Conservation (phyloP, 2,888 invertebrate species). For the Agrochola lychnidis region DNA sequence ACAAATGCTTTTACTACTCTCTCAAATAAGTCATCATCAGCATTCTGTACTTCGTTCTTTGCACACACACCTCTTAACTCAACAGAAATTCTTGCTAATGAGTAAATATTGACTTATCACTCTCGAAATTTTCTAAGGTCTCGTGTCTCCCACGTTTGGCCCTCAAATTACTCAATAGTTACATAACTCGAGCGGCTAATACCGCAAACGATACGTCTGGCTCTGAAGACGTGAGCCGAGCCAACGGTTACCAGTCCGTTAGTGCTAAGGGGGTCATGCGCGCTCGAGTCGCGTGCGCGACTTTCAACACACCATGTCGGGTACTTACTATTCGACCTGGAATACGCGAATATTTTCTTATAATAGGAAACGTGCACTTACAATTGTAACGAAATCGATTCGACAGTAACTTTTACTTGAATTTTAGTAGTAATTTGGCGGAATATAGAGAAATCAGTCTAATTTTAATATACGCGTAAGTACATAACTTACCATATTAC, state of each 20-base stretch:
- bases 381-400: conserved; percentile 44
- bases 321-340: conserved; percentile 76
- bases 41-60: conserved; percentile 16
- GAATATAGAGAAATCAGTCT: conserved; percentile 28
- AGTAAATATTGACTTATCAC: conserved; percentile 48
- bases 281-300: conserved; percentile 80
- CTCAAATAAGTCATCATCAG: background rate
- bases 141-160: conserved; percentile 40
- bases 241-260: conserved; percentile 78
- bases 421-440: background rate
- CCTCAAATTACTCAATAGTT: conserved; percentile 60
- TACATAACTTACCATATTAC: conserved; percentile 39
- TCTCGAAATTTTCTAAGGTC: conserved; percentile 41
- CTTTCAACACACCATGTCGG: conserved; percentile 82
- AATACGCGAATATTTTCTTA: conserved; percentile 71
- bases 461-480: conserved; percentile 22
- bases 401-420: conserved; percentile 41
- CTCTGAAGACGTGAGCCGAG: conserved; percentile 54
- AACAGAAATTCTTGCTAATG: conserved; percentile 29
- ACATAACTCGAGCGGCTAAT: conserved; percentile 60
- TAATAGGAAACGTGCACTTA: conserved; percentile 54
- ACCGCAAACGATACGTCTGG: conserved; percentile 62
- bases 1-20: conserved; percentile 1
- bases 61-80: conserved; percentile 22
- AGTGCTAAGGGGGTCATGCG: conserved; percentile 84